These are phyloP conservation scores for Meteorus colon DNA, from an alignment of 2,888 invertebrate genomes.

Conservation along the genomic window DNA sequence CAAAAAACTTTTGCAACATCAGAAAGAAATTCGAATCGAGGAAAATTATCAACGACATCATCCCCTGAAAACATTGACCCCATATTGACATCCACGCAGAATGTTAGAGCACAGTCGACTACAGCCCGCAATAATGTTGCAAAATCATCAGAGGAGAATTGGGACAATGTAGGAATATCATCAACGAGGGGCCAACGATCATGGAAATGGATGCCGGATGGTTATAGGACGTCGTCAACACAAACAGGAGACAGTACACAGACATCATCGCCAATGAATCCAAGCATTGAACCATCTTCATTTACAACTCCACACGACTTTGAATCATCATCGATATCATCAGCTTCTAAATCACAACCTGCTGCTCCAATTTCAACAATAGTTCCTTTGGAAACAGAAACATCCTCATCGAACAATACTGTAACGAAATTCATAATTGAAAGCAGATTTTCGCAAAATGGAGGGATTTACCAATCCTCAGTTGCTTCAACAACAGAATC, in stretches of 20 bases:
- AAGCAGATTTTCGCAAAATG: background rate
- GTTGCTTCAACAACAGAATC: slow-evolving; percentile 6
- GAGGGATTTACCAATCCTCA: background rate
- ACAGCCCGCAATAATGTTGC: background rate
- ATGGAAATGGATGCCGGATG: background rate
- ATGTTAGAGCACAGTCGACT: background rate
- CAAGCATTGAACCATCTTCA: background rate
- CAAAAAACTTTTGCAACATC: no score
- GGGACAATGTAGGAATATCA: background rate
- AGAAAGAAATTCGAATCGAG: no score
- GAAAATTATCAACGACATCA: background rate
- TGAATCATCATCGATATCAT: background rate
- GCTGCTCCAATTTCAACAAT: background rate
- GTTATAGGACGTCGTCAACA: background rate
- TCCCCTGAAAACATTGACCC: no score
- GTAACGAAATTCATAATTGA: background rate
- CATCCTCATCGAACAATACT: background rate
- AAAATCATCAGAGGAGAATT: slow-evolving; percentile 1
- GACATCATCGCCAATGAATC: no score
- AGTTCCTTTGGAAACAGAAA: background rate
- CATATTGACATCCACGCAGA: background rate
- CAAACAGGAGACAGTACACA: no score
- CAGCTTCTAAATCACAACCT: background rate
- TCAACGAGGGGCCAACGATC: background rate
- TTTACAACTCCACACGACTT: background rate